Evolutionary conservation across 2,113 vertebrate species (phyloP), one percentile per base, ranked within the genome.

Genomic region (Clarias magur): DNA sequence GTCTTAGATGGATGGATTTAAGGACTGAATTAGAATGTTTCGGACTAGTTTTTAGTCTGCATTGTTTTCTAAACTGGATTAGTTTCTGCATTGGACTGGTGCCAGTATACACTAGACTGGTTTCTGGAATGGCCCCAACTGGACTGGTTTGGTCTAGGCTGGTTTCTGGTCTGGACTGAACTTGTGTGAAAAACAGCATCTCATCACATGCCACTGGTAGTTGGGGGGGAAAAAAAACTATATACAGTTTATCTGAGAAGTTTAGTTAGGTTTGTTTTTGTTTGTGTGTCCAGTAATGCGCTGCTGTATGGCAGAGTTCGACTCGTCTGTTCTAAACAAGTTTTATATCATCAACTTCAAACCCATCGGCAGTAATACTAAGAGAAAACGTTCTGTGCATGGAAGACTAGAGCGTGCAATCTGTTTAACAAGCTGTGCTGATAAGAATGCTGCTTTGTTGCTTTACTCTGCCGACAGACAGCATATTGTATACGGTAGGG

Each of bases 401-500:
- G 27, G 57, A 81, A 19, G 21, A 62, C 79, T 62, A 25, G 30
- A 42, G 57, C 12, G 10, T 25, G 57, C 59, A 81, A 81, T 81
- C 79, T 80, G 78, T 80, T 80, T 59, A 59, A 17, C 78, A 80
- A 80, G 54, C 78, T 80, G 78, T 80, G 78, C 56, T 34, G 78
- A 27, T 59, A 30, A 34, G 56, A 59, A 59, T 34, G 56, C 15
- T 23, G n/a, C 56, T 80, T 80, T 80, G 25, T 59, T 21, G 78
- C 78, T 34, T 80, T 23, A 7, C 78, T 59, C 4, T 57, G 79
- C 25, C 34, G 34, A 81, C 79, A 62, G 57, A 62, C 27, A 62
- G 57, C 57, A 81, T 62, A 62, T 62, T 81, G 57, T 38, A 23
- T 62, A 62, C 59, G 3, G 57, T 42, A 25, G 57, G 57, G 19